A percentile compares a stretch with the other conserved stretches of the same genome.
These are phyloP conservation scores for Rissa tridactyla DNA, from an alignment of 2,113 vertebrate species.

Conservation along the genomic window DNA sequence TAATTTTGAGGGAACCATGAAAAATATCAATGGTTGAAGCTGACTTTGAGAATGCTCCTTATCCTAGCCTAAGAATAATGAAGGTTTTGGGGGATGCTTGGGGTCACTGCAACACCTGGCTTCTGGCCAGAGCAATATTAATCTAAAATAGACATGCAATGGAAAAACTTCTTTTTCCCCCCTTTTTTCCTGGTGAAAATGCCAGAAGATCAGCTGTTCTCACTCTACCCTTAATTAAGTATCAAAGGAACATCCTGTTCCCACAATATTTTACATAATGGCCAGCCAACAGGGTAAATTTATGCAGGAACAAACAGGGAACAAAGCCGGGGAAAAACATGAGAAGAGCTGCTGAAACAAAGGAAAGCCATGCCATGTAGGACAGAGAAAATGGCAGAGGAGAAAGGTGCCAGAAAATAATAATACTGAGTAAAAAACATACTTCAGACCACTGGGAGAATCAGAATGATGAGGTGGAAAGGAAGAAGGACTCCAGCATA, in stretches of 20 bases:
- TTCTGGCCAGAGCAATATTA: not conserved
- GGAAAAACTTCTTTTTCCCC: not conserved
- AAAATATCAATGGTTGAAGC: not conserved
- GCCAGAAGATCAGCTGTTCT: slow-evolving; percentile 27
- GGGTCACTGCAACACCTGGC: not conserved
- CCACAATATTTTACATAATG: slow-evolving; percentile 30
- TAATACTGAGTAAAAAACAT: not conserved
- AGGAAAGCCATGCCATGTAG: not conserved
- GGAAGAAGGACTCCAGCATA: not conserved
- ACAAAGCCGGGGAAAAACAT: not conserved
- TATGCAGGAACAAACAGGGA: slow-evolving; percentile 9
- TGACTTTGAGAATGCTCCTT: not conserved
- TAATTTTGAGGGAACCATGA: not conserved
- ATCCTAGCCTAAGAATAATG: not conserved
- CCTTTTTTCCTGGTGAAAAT: not conserved
- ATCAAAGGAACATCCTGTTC: slow-evolving; percentile 45
- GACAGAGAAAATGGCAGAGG: not conserved
- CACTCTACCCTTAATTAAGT: not conserved
- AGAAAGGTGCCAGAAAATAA: not conserved
- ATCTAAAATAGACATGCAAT: not conserved
- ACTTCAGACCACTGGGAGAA: not conserved
- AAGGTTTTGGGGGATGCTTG: not conserved
- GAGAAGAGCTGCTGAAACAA: not conserved
- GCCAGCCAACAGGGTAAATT: slow-evolving; percentile 2
- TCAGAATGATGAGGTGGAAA: not conserved